These are phyloP conservation scores for Mystacides longicornis DNA, from an alignment of 2,888 invertebrate species.

Conservation along the genomic window DNA sequence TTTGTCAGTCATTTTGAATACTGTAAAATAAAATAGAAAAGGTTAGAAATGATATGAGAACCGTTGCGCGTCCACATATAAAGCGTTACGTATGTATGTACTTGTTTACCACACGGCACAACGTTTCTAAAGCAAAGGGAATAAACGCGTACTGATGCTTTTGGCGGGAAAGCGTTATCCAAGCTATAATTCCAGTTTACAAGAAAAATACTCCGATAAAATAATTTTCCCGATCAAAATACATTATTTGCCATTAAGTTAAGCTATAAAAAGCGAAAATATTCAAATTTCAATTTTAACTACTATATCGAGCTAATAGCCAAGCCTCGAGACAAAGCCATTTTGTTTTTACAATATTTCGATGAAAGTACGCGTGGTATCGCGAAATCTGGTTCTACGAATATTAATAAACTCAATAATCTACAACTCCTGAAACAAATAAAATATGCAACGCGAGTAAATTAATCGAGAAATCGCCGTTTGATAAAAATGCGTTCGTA, in stretches of 20 bases:
- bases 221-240: slow-evolving; percentile 13
- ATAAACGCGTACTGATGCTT: slow-evolving; percentile 34
- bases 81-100: slow-evolving; percentile 4
- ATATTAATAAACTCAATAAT: slow-evolving; percentile 40
- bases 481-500: slow-evolving; percentile 23
- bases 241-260: slow-evolving; percentile 7
- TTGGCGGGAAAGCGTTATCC: slow-evolving; percentile 46
- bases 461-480: slow-evolving; percentile 48
- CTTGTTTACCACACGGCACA: slow-evolving; percentile 15
- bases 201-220: slow-evolving; percentile 19
- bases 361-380: slow-evolving; percentile 31
- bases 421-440: slow-evolving; percentile 47
- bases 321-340: slow-evolving; percentile 42
- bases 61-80: slow-evolving; percentile 11
- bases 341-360: slow-evolving; percentile 52
- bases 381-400: slow-evolving; percentile 37
- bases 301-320: slow-evolving; percentile 22
- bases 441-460: slow-evolving; percentile 41
- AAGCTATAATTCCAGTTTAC: slow-evolving; percentile 28
- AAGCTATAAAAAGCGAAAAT: slow-evolving; percentile 29
- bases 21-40: background rate
- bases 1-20: slow-evolving; percentile 63
- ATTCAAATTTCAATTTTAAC: slow-evolving; percentile 17
- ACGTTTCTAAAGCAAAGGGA: background rate
- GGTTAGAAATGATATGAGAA: slow-evolving; percentile 3